These are phyloP conservation scores for Alethe diademata DNA, from an alignment of 2,113 vertebrate genomes.

Conservation along the genomic window DNA sequence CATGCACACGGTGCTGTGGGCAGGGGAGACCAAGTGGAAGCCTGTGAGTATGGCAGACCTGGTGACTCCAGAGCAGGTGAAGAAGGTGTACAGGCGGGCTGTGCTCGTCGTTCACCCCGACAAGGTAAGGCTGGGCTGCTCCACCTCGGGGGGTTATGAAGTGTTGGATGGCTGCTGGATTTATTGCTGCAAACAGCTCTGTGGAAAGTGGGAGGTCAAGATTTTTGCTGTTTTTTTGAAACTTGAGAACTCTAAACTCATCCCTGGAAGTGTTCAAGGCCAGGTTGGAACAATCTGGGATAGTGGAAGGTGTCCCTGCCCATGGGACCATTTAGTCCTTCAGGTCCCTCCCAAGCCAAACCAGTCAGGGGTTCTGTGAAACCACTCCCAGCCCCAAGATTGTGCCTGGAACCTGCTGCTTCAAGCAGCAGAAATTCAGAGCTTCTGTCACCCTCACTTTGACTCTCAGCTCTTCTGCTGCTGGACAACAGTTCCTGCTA, in stretches of 20 bases:
- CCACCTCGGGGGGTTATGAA: not conserved
- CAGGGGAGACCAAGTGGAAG: constrained; percentile 96
- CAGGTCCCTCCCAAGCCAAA: not conserved
- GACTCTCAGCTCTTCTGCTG: not conserved
- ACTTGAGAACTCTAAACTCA: not conserved
- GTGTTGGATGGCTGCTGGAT: not conserved
- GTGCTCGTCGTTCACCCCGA: constrained; percentile 97
- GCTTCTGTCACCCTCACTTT: not conserved
- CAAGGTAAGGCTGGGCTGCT: constrained; percentile 80
- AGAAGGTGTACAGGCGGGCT: constrained; percentile 93
- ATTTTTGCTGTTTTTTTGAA: not conserved
- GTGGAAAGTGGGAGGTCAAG: not conserved
- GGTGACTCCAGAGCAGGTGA: constrained; percentile 97
- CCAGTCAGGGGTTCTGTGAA: not conserved
- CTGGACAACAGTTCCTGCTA: not conserved
- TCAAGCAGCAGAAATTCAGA: not conserved
- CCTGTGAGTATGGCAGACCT: constrained; percentile 97
- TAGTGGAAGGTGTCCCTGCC: not conserved
- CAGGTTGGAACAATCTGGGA: not conserved
- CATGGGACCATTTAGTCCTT: not conserved
- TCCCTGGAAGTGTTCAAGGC: not conserved
- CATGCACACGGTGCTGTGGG: constrained; percentile 98
- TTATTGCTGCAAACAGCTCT: not conserved
- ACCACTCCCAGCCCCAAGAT: not conserved
- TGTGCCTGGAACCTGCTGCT: not conserved